phyloP scores from a whole-genome alignment of 2,797 vertebrate species.

The Hipposideros larvatus region DNA sequence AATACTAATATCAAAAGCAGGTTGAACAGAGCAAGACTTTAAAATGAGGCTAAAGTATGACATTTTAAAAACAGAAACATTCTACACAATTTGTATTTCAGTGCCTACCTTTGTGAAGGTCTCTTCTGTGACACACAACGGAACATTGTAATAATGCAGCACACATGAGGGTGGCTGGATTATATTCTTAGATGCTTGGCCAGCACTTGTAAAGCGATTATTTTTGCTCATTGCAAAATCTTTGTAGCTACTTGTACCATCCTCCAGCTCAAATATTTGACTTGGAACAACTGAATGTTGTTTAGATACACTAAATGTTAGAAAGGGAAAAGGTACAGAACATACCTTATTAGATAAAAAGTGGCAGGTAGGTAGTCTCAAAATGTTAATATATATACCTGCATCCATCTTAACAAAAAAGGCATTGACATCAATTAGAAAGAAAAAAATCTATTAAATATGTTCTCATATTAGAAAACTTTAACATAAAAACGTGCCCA shows the following conservation, averaged over 20 bases:
- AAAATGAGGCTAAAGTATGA: constrained; percentile 65
- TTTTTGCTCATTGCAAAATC: constrained; percentile 99
- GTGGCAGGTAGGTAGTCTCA: constrained; percentile 37
- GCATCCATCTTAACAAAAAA: constrained; percentile 30
- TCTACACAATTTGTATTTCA: constrained; percentile 9
- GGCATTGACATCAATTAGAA: constrained; percentile 17
- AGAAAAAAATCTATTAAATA: constrained; percentile 58
- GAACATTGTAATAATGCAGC: constrained; percentile 98
- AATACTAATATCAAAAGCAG: background rate
- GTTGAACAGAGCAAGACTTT: background rate
- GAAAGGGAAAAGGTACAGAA: constrained; percentile 63
- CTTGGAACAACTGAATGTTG: constrained; percentile 98
- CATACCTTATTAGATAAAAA: constrained; percentile 55
- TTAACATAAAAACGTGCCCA: constrained; percentile 46
- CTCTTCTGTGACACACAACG: constrained; percentile 95
- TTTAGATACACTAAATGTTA: constrained; percentile 94
- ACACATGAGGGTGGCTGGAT: constrained; percentile 98
- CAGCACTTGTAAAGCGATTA: constrained; percentile 97
- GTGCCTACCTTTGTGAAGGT: constrained; percentile 93
- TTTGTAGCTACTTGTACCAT: constrained; percentile 98
- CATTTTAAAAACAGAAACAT: background rate
- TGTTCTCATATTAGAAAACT: constrained; percentile 46
- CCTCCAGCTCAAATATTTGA: constrained; percentile 98
- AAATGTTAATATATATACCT: constrained; percentile 38
- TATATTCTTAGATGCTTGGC: constrained; percentile 99